Conservation (phyloP, 2,888 invertebrate species). For the Melanostoma mellinum region DNA sequence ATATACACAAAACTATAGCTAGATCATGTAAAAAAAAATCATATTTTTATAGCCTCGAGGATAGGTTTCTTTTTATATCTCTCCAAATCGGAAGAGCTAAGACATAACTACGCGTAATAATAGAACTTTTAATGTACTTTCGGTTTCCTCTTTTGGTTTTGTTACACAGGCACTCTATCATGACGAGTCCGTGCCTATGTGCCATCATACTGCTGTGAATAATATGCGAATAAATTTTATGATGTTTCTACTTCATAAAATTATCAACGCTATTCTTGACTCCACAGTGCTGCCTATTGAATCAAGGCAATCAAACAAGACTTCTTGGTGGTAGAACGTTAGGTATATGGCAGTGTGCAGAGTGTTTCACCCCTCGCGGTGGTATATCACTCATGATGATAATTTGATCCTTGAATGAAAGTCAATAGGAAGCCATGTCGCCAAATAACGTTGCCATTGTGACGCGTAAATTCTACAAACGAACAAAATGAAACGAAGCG, state of each 20-base stretch:
- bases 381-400: conserved; percentile 51
- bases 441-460: conserved; percentile 51
- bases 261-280: conserved; percentile 71
- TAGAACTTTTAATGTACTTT: conserved; percentile 69
- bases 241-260: conserved; percentile 82
- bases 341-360: too few relatives aligned
- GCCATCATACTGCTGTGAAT: conserved; percentile 55
- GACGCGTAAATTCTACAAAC: conserved; percentile 22
- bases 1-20: background rate
- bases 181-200: conserved; percentile 17
- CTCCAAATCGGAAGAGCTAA: conserved; percentile 27
- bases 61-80: background rate
- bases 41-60: conserved; percentile 9
- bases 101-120: conserved; percentile 61
- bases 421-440: conserved; percentile 61
- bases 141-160: conserved; percentile 56
- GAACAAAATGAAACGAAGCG: conserved; percentile 13
- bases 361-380: conserved; percentile 9
- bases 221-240: conserved; percentile 80
- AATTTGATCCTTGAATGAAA: conserved; percentile 66
- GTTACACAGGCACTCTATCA: background rate
- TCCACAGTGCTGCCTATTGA: conserved; percentile 46
- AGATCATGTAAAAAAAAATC: conserved; percentile 24
- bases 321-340: background rate
- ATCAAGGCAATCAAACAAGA: conserved; percentile 27